These are phyloP conservation scores for Corynorhinus townsendii DNA, from an alignment of 2,113 vertebrate species.

Conservation along the genomic window DNA sequence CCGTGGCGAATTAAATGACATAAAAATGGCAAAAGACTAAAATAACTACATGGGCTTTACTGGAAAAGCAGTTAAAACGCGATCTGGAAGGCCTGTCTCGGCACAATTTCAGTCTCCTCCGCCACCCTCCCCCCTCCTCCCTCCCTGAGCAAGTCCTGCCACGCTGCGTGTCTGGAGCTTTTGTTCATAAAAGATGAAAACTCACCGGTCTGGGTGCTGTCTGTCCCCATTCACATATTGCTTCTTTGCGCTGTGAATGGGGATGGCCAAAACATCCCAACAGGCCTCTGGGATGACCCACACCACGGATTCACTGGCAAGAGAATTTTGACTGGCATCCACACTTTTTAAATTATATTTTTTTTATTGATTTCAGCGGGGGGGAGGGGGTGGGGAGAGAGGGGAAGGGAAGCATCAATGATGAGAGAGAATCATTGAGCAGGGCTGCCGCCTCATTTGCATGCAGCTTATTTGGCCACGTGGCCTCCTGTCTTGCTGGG, in stretches of 20 bases:
- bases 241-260: background rate
- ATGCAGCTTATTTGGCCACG: constrained; percentile 70
- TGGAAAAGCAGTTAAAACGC: constrained; percentile 7
- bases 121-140: background rate
- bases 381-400: too few species aligned
- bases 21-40: constrained; percentile 59
- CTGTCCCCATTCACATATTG: background rate
- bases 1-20: constrained; percentile 61
- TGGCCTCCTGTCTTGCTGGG: constrained; percentile 70
- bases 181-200: background rate
- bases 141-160: constrained; percentile 20
- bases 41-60: background rate
- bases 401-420: too few species aligned
- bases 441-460: constrained; percentile 24
- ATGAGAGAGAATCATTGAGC: too few species aligned
- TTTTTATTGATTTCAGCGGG: too few species aligned
- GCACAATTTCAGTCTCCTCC: background rate
- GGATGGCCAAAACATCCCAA: constrained; percentile 37
- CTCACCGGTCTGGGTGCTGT: background rate
- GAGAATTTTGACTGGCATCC: background rate
- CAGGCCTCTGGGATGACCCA: background rate
- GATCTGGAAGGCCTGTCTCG: background rate
- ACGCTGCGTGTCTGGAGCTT: background rate
- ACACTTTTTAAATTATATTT: background rate
- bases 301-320: background rate